phyloP scores from a whole-genome alignment of 2,888 invertebrate species.

The Celastrina argiolus region DNA sequence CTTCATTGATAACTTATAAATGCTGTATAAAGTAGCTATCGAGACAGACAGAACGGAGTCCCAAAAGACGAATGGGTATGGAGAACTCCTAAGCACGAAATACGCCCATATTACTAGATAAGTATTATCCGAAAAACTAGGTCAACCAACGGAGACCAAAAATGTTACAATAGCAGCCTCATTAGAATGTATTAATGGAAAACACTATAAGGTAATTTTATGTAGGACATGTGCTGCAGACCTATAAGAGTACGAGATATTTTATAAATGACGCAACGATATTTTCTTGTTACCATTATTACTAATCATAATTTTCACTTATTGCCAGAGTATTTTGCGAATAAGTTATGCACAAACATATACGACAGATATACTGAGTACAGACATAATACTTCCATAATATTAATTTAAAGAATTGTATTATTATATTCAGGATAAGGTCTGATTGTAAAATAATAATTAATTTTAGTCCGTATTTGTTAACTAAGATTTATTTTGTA shows the following conservation, averaged over 20 bases:
- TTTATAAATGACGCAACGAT: slow-evolving; percentile 33
- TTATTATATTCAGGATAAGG: slow-evolving; percentile 45
- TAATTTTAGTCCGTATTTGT: slow-evolving; percentile 56
- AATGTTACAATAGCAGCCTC: slow-evolving; percentile 27
- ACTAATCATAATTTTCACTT: not conserved
- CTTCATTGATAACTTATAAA: not conserved
- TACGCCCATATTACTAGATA: not conserved
- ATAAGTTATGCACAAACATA: slow-evolving; percentile 24
- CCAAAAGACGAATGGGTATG: not conserved
- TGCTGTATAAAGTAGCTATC: not conserved
- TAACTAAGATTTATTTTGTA: slow-evolving; percentile 76
- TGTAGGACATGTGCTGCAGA: not conserved
- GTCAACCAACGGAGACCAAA: slow-evolving; percentile 28
- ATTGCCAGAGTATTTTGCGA: slow-evolving; percentile 13
- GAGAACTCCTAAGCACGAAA: not conserved
- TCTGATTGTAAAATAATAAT: slow-evolving; percentile 73
- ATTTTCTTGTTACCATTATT: slow-evolving; percentile 66
- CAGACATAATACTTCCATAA: slow-evolving; percentile 13
- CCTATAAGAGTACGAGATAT: slow-evolving; percentile 33
- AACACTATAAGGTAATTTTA: not conserved
- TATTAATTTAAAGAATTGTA: slow-evolving; percentile 23
- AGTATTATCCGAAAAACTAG: slow-evolving; percentile 23
- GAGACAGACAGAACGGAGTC: not conserved
- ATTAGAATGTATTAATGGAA: not conserved
- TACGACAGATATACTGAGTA: slow-evolving; percentile 22